Evolutionary conservation across 2,888 invertebrate species (phyloP), one percentile per base, ranked within the genome.

Genomic region (Drosophila acutilabella): DNA sequence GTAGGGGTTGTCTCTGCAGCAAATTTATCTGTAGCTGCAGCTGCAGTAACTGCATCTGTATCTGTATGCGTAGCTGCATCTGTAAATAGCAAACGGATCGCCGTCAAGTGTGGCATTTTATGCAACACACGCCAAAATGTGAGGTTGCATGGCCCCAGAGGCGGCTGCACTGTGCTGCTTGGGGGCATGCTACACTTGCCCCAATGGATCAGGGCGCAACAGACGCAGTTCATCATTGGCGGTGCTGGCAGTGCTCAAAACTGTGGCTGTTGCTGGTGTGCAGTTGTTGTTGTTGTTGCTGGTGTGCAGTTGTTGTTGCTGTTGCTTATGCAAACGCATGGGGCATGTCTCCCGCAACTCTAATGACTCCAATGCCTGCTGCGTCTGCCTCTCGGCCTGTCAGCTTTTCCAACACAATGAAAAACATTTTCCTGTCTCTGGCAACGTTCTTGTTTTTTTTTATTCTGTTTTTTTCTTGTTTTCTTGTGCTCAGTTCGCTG

Each of bases 281-380:
- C 33, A 50, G 56, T 11, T 20, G 44, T 14, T 20, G 20, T n/a
- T n/a, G n/a, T n/a, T n/a, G n/a, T n/a, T n/a, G n/a, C n/a, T n/a
- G n/a, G n/a, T n/a, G n/a, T n/a, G n/a, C n/a, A n/a, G n/a, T n/a
- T n/a, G n/a, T 56, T 70, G 51, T 48, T 86, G 56, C 40, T 81
- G 80, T 69, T 83, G 81, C 57, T 78, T 72, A 74, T 81, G 88
- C 88, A 84, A 81, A 89, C 89, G 83, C 83, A 83, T 83, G 83
- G 83, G 83, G 83, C 83, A 83, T 83, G 83, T 83, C 83, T 83
- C 89, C 89, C 89, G 83, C 83, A 88, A 83, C 89, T 83, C 88
- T 71, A 78, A 84, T 84, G 81, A 87, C 75, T 88, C 67, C 71
- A 71, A 70, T 70, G 80, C 61, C 87, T 58, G 60, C 74, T 62